Evolutionary conservation across 1,140 invertebrate genomes (phyloP).

Genomic region (Metopolophium dirhodum): DNA sequence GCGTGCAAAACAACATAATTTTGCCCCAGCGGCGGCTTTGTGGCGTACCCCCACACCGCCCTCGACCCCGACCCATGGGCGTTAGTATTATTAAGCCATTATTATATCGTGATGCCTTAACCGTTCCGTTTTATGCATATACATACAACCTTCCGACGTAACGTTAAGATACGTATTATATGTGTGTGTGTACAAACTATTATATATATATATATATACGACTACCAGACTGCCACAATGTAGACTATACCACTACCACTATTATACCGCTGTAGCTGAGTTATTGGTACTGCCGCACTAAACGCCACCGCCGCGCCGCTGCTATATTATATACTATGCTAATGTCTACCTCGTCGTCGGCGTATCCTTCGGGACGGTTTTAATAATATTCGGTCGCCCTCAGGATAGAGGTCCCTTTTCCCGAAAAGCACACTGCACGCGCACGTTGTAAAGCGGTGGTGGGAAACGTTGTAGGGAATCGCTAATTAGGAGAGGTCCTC

Average conservation of each 20-base stretch:
- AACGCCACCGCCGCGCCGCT: background rate
- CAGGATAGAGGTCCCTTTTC: background rate
- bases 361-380: conserved; percentile 20
- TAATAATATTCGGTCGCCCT: conserved; percentile 26
- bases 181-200: background rate
- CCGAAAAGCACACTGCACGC: background rate
- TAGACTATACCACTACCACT: background rate
- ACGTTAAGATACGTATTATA: background rate
- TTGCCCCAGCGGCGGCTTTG: background rate
- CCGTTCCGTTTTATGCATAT: conserved; percentile 14
- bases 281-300: conserved; percentile 16
- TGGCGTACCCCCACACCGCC: background rate
- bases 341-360: background rate
- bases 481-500: conserved; percentile 7
- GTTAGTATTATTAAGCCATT: conserved; percentile 32
- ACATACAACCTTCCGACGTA: background rate
- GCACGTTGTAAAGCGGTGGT: background rate
- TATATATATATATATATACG: background rate
- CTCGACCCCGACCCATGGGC: background rate
- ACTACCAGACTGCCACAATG: background rate
- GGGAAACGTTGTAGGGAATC: background rate
- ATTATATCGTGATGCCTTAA: background rate
- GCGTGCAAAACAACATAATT: conserved; percentile 5
- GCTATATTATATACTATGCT: conserved; percentile 28
- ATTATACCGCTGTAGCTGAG: conserved; percentile 13